phyloP scores from a whole-genome alignment of 2,888 invertebrate species.

The Lochmaea capreae region DNA sequence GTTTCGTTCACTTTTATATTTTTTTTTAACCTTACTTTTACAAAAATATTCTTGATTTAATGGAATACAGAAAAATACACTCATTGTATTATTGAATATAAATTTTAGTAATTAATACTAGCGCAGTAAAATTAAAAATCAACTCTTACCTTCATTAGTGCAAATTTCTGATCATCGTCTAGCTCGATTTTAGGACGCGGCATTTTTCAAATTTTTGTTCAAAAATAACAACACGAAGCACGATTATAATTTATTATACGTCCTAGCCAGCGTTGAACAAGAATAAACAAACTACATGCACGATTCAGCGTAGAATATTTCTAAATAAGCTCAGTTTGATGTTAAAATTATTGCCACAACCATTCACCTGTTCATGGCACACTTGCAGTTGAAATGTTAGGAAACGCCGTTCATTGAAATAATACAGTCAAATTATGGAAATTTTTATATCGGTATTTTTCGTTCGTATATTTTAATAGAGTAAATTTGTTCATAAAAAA shows the following conservation, averaged over 20 bases:
- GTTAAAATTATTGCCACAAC: not conserved
- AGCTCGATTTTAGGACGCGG: conserved; percentile 59
- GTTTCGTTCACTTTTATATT: no score
- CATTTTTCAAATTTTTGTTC: conserved; percentile 13
- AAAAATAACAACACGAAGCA: not conserved
- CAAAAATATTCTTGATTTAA: no score
- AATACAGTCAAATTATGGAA: conserved; percentile 2
- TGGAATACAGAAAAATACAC: no score
- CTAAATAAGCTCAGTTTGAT: not conserved
- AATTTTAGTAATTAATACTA: no score
- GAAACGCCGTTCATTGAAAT: not conserved
- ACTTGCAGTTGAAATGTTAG: conserved; percentile 4
- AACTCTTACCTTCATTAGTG: conserved; percentile 78
- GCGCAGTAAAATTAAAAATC: not conserved
- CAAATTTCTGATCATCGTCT: conserved; percentile 80
- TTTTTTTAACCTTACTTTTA: no score
- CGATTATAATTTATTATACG: not conserved
- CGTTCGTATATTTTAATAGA: not conserved
- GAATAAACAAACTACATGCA: conserved; percentile 2
- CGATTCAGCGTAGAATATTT: not conserved
- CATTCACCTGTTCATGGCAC: conserved; percentile 1
- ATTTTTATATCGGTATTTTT: not conserved
- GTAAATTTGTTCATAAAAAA: not conserved
- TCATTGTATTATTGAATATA: no score
- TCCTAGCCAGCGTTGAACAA: not conserved